These are phyloP conservation scores for Mesochorus sp. DNA, from an alignment of 2,888 invertebrate genomes.

Conservation along the genomic window DNA sequence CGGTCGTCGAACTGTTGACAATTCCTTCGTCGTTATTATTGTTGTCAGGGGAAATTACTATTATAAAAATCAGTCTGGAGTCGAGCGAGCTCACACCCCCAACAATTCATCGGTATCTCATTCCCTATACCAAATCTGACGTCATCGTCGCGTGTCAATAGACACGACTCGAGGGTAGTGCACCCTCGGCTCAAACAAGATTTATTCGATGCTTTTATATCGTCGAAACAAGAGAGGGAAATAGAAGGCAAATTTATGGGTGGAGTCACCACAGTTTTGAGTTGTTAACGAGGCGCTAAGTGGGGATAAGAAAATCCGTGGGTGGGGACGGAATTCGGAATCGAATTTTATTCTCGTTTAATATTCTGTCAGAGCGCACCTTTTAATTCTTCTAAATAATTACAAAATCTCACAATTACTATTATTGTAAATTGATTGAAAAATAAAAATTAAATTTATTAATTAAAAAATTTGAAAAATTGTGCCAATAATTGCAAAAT, in stretches of 20 bases:
- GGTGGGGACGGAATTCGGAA: too few relatives aligned
- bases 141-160: conserved; percentile 52
- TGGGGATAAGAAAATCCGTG: too few relatives aligned
- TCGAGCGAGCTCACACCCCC: conserved; percentile 3
- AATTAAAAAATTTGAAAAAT: background rate
- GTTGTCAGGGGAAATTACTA: background rate
- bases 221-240: background rate
- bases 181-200: conserved; percentile 40
- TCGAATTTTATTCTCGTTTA: background rate
- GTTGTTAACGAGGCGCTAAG: too few relatives aligned
- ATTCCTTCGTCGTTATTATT: conserved; percentile 16
- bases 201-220: conserved; percentile 27
- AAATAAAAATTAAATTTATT: background rate
- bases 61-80: background rate
- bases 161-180: conserved; percentile 28
- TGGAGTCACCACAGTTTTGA: too few relatives aligned
- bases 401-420: too few relatives aligned
- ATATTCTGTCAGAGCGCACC: too few relatives aligned
- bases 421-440: background rate
- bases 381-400: too few relatives aligned
- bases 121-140: conserved; percentile 18
- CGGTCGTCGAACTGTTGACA: conserved; percentile 51
- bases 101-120: conserved; percentile 15
- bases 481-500: too few relatives aligned
- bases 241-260: too few relatives aligned